Base-by-base conservation (phyloP, 2,888 invertebrate species). In the Prenolepis imparis region DNA sequence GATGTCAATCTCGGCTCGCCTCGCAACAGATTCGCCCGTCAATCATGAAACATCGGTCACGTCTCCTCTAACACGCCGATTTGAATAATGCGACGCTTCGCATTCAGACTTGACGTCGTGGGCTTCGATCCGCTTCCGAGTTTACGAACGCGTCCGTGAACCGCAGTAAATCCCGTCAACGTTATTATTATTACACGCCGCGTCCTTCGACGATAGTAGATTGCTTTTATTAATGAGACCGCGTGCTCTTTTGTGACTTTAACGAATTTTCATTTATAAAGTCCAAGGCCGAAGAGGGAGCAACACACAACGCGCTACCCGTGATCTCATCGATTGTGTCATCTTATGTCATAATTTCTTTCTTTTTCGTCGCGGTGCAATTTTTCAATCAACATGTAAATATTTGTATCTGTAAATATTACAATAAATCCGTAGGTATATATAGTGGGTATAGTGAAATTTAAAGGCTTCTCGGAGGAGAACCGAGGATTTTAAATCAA, bases 31-130 rank as follows among this genome's bases (percentile, higher is more conserved):
- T 32, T n/a, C 36, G 44, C 44, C 24, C 39, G 55, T 12, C 55
- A 11, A 66, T 68, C 75, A 28, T 63, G 12, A 24, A 39, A 39
- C 32, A 52, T 28, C 15, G 61, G 15, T 8, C 74, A 4, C 36
- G 24, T 75, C 48, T 48, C 36, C 24, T 24, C 39, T 67, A 59
- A 24, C 39, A 24, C 39, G 28, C 18, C 77, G 32, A 78, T 78
- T 78, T 78, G 57, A 78, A 78, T 78, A 78, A 78, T 70, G 15
- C 70, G 73, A 24, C 32, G 15, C 57, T 78, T 78, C 41, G 72
- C 41, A 70, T 70, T 77, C 77, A 68, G 18, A 15, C 32, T 21
- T 32, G 41, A 8, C n/a, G 1, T 9, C 15, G 32, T 1, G 5
- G n/a, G 32, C 21, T n/a, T 55, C 15, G 15, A 55, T n/a, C 24